A percentile compares a stretch with the other conserved stretches of the same genome.
phyloP scores from a whole-genome alignment of 2,113 vertebrate genomes.

The Pelvicachromis taeniatus region DNA sequence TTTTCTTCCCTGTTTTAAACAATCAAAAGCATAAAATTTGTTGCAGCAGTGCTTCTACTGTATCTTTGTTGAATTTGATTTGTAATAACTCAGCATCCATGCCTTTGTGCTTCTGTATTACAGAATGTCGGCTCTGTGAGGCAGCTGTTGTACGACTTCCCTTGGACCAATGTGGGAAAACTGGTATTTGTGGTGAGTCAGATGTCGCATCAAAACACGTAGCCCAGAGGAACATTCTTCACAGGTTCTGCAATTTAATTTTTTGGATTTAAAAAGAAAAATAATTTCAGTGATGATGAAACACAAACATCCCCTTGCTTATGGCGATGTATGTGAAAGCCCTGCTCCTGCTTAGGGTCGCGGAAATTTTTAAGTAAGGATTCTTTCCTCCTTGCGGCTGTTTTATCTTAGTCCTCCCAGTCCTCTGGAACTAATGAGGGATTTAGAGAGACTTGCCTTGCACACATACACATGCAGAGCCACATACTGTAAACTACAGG shows the following conservation, averaged over 20 bases:
- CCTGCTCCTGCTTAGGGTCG: not conserved
- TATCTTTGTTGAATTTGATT: not conserved
- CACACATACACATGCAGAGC: not conserved
- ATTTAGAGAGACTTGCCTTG: conserved; percentile 38
- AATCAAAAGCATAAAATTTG: not conserved
- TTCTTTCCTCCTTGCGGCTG: conserved; percentile 12
- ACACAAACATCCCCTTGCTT: not conserved
- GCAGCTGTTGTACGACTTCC: conserved; percentile 94
- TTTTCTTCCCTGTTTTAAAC: not conserved
- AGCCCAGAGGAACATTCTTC: not conserved
- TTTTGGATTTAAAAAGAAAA: not conserved
- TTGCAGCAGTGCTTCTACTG: not conserved
- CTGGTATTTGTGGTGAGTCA: conserved; percentile 96
- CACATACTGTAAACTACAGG: not conserved
- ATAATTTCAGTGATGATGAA: not conserved
- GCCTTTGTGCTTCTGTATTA: not conserved
- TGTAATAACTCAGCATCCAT: not conserved
- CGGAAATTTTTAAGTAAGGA: conserved; percentile 30
- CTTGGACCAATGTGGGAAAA: conserved; percentile 98
- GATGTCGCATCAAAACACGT: not conserved
- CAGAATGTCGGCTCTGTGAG: conserved; percentile 89
- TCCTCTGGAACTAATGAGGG: conserved; percentile 63
- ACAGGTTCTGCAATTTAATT: not conserved
- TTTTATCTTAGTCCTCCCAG: conserved; percentile 36
- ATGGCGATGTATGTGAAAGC: not conserved